Conservation (phyloP, 2,888 invertebrate genomes). For the Exocentrus adspersus region DNA sequence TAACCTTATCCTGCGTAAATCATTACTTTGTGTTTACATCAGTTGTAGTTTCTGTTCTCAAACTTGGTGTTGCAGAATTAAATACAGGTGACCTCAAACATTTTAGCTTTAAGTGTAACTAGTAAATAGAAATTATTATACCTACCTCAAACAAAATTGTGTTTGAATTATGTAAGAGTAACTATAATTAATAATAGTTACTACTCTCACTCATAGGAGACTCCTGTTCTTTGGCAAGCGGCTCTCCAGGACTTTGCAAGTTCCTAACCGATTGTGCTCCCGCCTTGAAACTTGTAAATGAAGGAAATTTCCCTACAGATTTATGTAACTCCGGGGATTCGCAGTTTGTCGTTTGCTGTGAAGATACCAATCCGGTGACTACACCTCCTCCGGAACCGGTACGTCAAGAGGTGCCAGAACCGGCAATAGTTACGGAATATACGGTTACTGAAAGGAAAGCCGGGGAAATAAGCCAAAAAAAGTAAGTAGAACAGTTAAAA, state of each 20-base stretch:
- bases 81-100: neutral
- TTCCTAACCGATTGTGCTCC: neutral
- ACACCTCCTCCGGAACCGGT: neutral
- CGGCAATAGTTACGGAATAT: neutral
- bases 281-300: slow-evolving; percentile 29
- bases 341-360: slow-evolving; percentile 53
- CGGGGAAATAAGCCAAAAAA: slow-evolving; percentile 41
- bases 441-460: slow-evolving; percentile 15
- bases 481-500: slow-evolving; percentile 33
- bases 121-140: too few species aligned
- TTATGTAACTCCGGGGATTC: slow-evolving; percentile 51
- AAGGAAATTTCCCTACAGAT: slow-evolving; percentile 40
- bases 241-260: neutral
- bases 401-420: neutral
- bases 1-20: neutral
- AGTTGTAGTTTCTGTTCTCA: neutral
- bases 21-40: neutral
- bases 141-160: too few species aligned
- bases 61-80: neutral
- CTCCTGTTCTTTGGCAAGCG: neutral
- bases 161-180: too few species aligned
- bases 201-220: neutral
- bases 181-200: neutral
- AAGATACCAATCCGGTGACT: neutral
- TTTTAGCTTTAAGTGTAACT: too few species aligned